Base-by-base conservation (phyloP, 2,113 vertebrate species). In the Chaenocephalus aceratus region DNA sequence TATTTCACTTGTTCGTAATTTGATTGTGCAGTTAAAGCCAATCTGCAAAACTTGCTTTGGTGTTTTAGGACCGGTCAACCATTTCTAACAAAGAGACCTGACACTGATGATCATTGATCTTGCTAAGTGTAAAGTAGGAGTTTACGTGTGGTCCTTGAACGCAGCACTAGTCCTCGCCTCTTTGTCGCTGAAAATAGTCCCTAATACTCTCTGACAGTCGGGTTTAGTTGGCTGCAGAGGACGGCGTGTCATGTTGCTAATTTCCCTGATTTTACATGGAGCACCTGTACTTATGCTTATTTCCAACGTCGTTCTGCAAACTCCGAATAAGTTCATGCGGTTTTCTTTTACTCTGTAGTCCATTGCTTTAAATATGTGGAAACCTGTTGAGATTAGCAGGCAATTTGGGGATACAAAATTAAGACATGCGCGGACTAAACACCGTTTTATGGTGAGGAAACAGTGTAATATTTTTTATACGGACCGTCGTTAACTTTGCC, bases 81-180 rank as follows among this genome's bases (percentile, higher is more conserved):
- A 18, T 12, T 34, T 60, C 6, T 16, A 21, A 8, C 4, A 36
- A 75, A 54, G 16, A 64, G 63, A 3, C 2, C 13, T 11, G 6
- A 53, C 16, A 61, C 75, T 26, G 26, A 12, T 23, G 1, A 4
- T 26, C 11, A 9, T 26, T 23, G 1, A 4, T 26, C 11, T 12
- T 26, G 13, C 21, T 49, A 49, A 62, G 9, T 12, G 4, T 21
- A 58, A 30, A 34, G 8, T 8, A 3, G 59, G 52, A 63, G 68
- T 85, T 88, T 75, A 66, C 89, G 82, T 72, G 88, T 26, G 23
- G 72, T 41, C 10, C 79, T 0, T 92, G 91, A 92, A 92, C 71
- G 89, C 88, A 88, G 61, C 91, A 82, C 78, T 30, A 79, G 88
- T 80, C 74, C 89, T 88, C 72, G 57, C 86, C 83, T 86, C 54